Percentiles rank a stretch among this genome's conserved stretches.
Conservation (phyloP, 2,797 vertebrate species). For the Oceanodroma leucorhoa region DNA sequence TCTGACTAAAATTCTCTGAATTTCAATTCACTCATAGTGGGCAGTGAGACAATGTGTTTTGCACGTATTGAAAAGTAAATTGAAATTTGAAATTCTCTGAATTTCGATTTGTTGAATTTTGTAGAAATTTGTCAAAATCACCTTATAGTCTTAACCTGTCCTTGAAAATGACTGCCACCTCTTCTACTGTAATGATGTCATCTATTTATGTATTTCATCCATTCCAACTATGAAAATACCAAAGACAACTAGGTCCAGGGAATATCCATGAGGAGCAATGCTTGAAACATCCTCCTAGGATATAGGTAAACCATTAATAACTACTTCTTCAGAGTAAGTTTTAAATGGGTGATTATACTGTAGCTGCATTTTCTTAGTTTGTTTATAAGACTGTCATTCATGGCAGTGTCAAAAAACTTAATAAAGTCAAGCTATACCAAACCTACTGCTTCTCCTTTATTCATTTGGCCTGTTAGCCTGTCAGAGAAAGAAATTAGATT, state of each 20-base stretch:
- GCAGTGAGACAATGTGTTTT: background rate
- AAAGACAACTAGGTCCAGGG: background rate
- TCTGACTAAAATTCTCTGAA: background rate
- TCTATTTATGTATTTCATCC: background rate
- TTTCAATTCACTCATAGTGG: background rate
- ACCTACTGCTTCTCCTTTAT: background rate
- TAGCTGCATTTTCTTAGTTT: background rate
- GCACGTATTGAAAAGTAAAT: background rate
- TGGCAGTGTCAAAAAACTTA: background rate
- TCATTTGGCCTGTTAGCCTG: background rate
- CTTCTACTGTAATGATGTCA: background rate
- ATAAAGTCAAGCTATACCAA: background rate
- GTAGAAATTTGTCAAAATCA: background rate
- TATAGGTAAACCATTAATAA: background rate
- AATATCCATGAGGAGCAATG: background rate
- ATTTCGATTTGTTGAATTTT: background rate
- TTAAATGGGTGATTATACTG: background rate
- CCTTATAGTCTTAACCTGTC: background rate
- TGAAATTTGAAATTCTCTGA: background rate
- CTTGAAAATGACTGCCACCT: background rate
- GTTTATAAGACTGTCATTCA: background rate
- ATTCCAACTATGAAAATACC: background rate
- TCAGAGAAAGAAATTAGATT: slow-evolving; percentile 24
- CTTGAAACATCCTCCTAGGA: background rate
- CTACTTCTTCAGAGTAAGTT: background rate